These are phyloP conservation scores for Byasa hedistus DNA, from an alignment of 2,888 invertebrate genomes.

Conservation along the genomic window DNA sequence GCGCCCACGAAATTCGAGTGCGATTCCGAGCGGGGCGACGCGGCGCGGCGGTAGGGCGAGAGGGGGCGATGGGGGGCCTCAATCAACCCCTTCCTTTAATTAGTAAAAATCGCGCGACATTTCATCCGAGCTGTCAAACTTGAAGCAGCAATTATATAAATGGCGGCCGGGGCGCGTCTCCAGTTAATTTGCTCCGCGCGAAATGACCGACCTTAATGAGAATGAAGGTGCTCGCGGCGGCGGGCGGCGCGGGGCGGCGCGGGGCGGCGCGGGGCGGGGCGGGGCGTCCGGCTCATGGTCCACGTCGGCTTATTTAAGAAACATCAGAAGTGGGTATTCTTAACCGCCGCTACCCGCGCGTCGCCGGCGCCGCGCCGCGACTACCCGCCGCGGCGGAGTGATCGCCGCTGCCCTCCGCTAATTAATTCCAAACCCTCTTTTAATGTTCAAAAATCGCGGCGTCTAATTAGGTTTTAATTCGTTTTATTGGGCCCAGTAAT, in stretches of 20 bases:
- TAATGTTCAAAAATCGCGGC: conserved; percentile 79
- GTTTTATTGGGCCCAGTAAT: conserved; percentile 75
- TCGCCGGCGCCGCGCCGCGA: conserved; percentile 52
- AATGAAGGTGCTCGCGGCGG: conserved; percentile 74
- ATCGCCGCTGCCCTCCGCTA: conserved; percentile 72
- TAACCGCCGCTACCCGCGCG: conserved; percentile 19
- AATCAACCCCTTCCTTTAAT: conserved; percentile 57
- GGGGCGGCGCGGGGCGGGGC: too few relatives aligned
- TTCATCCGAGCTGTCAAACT: conserved; percentile 75
- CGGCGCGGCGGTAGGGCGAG: too few relatives aligned
- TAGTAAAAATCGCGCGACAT: conserved; percentile 77
- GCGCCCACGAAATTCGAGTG: conserved; percentile 7
- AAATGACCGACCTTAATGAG: conserved; percentile 70
- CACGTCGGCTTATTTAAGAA: too few relatives aligned
- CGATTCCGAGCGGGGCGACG: conserved; percentile 31
- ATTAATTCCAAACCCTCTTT: conserved; percentile 77
- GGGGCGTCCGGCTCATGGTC: too few relatives aligned
- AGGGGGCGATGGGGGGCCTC: conserved; percentile 35
- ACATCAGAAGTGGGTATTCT: neutral
- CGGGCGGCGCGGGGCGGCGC: conserved; percentile 25
- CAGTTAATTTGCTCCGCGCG: conserved; percentile 71
- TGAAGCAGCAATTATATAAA: conserved; percentile 62
- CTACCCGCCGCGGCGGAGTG: conserved; percentile 74
- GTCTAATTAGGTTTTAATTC: conserved; percentile 80
- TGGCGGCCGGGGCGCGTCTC: conserved; percentile 52